phyloP scores from a whole-genome alignment of 2,797 vertebrate genomes.

The Micromesistius poutassou region DNA sequence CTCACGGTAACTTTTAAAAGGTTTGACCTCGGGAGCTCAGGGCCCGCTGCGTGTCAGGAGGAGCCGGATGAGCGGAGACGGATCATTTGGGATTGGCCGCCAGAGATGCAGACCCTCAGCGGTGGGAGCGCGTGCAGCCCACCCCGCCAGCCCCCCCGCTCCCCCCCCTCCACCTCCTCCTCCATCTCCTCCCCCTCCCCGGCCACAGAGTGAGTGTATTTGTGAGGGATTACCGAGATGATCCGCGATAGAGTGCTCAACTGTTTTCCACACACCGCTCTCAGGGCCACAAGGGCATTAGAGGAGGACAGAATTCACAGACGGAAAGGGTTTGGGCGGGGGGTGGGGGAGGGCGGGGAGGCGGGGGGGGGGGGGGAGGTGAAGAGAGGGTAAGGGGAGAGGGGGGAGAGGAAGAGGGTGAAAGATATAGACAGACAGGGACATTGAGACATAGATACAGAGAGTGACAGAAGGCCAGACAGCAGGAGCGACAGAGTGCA shows the following conservation, averaged over 20 bases:
- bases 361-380: constrained; percentile 50
- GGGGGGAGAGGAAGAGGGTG: constrained; percentile 25
- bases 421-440: constrained; percentile 45
- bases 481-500: constrained; percentile 57
- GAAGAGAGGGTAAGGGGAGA: constrained; percentile 23
- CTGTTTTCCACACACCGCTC: constrained; percentile 65
- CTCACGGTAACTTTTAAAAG: constrained; percentile 34
- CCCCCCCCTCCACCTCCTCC: too few relatives aligned
- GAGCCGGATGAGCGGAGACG: constrained; percentile 18
- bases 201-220: constrained; percentile 42
- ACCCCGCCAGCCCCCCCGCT: background rate
- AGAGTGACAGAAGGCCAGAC: constrained; percentile 45
- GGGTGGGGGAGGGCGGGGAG: constrained; percentile 42
- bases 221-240: constrained; percentile 64
- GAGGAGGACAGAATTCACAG: constrained; percentile 37
- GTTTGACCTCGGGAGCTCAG: constrained; percentile 9
- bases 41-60: constrained; percentile 26
- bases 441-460: constrained; percentile 43
- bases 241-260: constrained; percentile 68
- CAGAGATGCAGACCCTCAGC: constrained; percentile 28
- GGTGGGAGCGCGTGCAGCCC: constrained; percentile 38
- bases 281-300: constrained; percentile 57
- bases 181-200: background rate
- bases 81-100: constrained; percentile 3
- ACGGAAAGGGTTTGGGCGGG: constrained; percentile 35